phyloP scores from a whole-genome alignment of 2,888 invertebrate species.

The Tineola bisselliella region DNA sequence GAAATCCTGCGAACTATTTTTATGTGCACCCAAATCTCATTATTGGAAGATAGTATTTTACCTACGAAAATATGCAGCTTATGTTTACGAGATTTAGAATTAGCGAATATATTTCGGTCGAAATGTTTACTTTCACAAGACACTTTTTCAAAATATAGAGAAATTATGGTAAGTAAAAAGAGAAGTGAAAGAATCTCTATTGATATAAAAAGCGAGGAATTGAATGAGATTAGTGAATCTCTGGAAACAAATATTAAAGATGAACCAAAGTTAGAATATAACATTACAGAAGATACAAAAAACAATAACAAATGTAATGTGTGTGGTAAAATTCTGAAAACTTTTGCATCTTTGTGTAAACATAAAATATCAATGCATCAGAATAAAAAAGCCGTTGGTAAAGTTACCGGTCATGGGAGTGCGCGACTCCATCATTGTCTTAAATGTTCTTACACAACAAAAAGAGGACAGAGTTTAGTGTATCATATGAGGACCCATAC shows the following conservation, averaged over 20 bases:
- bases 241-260: not conserved
- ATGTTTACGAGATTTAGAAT: constrained; percentile 37
- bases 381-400: constrained; percentile 41
- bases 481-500: constrained; percentile 56
- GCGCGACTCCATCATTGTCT: constrained; percentile 48
- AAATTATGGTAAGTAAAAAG: constrained; percentile 19
- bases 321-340: constrained; percentile 42
- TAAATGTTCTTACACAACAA: constrained; percentile 50
- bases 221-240: not conserved
- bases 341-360: constrained; percentile 35
- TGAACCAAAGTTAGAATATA: constrained; percentile 8
- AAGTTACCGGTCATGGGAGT: constrained; percentile 46
- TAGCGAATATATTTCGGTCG: constrained; percentile 34
- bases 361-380: constrained; percentile 49
- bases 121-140: constrained; percentile 44
- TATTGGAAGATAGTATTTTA: constrained; percentile 29
- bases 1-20: constrained; percentile 34
- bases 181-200: constrained; percentile 10
- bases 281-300: not conserved
- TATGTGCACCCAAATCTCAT: constrained; percentile 39
- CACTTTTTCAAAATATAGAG: constrained; percentile 22
- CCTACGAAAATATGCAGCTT: constrained; percentile 36
- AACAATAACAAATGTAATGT: constrained; percentile 26
- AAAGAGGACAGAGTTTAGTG: constrained; percentile 54
- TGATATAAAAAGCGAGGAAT: constrained; percentile 1